Conservation (phyloP, 35 echinoderm and acorn worm species). For the Holothuria glaberrima region DNA sequence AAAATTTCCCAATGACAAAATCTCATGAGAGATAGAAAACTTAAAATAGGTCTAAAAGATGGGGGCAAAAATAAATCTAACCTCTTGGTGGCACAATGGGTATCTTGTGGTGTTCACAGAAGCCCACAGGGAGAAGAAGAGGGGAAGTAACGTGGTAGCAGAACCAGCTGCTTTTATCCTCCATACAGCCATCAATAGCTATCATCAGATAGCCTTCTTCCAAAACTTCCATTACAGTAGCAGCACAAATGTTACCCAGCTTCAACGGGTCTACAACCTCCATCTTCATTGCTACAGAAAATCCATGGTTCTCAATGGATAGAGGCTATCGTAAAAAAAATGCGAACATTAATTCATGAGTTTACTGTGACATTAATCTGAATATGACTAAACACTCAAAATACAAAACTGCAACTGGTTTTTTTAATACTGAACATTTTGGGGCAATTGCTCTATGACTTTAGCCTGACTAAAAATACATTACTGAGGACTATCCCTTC, state of each 20-base stretch:
- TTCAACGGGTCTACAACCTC: slow-evolving; percentile 96
- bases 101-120: slow-evolving; percentile 96
- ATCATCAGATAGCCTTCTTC: slow-evolving; percentile 94
- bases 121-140: slow-evolving; percentile 83
- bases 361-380: too few species aligned
- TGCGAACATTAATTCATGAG: not conserved
- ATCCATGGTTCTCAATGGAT: slow-evolving; percentile 69
- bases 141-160: slow-evolving; percentile 91
- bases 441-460: too few species aligned
- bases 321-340: slow-evolving; percentile 48
- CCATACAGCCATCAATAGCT: slow-evolving; percentile 83
- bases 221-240: slow-evolving; percentile 86
- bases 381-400: not conserved
- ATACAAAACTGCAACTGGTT: not conserved
- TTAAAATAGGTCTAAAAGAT: too few species aligned
- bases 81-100: slow-evolving; percentile 89
- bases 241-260: slow-evolving; percentile 90
- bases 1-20: too few species aligned
- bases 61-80: slow-evolving; percentile 26
- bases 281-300: slow-evolving; percentile 88
- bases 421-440: not conserved
- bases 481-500: too few species aligned
- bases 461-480: too few species aligned
- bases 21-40: too few species aligned
- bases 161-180: slow-evolving; percentile 87